Evolutionary conservation across 1,140 invertebrate genomes (phyloP).

Genomic region (Goniozus legneri): DNA sequence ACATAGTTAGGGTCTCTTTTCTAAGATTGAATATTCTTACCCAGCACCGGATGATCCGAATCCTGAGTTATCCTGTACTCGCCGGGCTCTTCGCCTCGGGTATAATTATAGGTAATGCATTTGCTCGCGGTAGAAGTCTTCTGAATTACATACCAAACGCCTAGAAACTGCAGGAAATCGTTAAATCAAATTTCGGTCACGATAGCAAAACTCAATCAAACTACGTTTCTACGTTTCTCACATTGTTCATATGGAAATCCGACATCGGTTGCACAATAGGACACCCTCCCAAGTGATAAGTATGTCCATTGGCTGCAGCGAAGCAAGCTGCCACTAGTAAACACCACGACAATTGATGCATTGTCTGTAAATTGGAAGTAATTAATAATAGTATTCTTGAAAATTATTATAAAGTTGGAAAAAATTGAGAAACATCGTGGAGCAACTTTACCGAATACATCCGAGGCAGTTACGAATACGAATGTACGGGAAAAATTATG

Average conservation of each 20-base stretch:
- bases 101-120: conserved; percentile 78
- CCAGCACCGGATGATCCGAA: conserved; percentile 67
- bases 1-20: too few relatives aligned
- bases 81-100: conserved; percentile 63
- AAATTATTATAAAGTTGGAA: conserved; percentile 7
- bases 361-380: conserved; percentile 16
- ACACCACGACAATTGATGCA: conserved; percentile 28
- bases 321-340: conserved; percentile 26
- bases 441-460: not conserved
- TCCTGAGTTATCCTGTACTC: conserved; percentile 69
- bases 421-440: not conserved
- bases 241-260: conserved; percentile 66
- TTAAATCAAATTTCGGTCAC: conserved; percentile 13
- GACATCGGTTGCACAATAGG: conserved; percentile 67
- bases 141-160: conserved; percentile 78
- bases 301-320: conserved; percentile 49
- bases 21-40: conserved; percentile 23
- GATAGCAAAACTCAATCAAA: not conserved
- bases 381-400: not conserved
- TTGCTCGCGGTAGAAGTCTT: conserved; percentile 77
- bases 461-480: not conserved
- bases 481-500: not conserved
- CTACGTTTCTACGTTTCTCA: not conserved
- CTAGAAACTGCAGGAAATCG: conserved; percentile 73
- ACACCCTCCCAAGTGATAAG: conserved; percentile 72